Evolutionary conservation across 2,888 invertebrate species (phyloP), one percentile per base, ranked within the genome.

Genomic region (Diachrysia chrysitis): DNA sequence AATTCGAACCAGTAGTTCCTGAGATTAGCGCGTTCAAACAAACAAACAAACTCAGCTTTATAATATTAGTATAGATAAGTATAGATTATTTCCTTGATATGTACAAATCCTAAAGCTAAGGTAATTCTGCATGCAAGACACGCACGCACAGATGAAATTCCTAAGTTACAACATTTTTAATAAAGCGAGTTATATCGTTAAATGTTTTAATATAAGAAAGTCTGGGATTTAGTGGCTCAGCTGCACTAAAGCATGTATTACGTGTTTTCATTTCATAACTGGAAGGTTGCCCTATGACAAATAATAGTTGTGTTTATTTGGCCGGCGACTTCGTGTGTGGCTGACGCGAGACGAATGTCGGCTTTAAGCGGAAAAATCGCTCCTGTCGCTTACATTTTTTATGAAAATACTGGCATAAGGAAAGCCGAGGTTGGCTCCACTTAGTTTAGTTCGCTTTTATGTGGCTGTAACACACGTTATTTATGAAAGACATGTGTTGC

Each of bases 291-390:
- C 78, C 71, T 76, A 79, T 84, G 82, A 89, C 76, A 78, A 88
- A 87, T 87, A 83, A 77, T 74, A 81, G 83, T 82, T 79, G 78
- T 87, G 87, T 87, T 86, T 84, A 87, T 86, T 86, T 83, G 84
- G 76, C 79, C 80, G 58, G 73, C 80, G 87, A 89, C 87, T 90
- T 88, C 85, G 89, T 88, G 81, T 70, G 79, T 66, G 76, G 68
- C 71, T 84, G 87, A 85, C 86, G 84, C 76, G 76, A 89, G 91
- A 92, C 82, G 84, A 82, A 92, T 92, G 84, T 77, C 66, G 71
- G 86, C 77, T 78, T 82, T 78, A 78, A 76, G 71, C 71, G 76
- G 82, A 86, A 86, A 87, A 87, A 90, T 88, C 72, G 81, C 73
- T 78, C 66, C 73, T 74, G 81, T 83, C 82, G 81, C 84, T 83